Base-by-base conservation (phyloP, 2,797 vertebrate species). In the Sebastes glaucus region DNA sequence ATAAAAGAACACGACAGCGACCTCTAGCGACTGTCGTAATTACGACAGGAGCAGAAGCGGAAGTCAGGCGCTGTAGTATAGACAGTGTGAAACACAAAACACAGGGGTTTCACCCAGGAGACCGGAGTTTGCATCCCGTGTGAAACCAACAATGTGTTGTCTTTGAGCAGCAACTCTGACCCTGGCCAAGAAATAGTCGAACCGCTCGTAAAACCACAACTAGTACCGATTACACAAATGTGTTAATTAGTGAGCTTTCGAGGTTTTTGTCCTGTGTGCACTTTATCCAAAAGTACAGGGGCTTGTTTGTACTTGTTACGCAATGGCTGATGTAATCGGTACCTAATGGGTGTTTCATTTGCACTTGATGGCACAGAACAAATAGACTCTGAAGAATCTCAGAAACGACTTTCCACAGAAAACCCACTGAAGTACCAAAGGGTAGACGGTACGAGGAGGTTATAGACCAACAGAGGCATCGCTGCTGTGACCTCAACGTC, bases 341-440 rank as follows among this genome's bases (percentile, higher is more conserved):
- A 60, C 42, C n/a, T 61, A 74, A 81, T 68, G 53, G 42, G 42
- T 82, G 66, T 83, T 87, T 87, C 66, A 88, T 86, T 87, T 87
- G 63, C 75, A 82, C 68, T 81, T 85, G 49, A 87, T 82, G 76
- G 59, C 32, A 76, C 65, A 86, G 78, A 87, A 83, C 68, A 86
- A 88, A 88, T 42, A 70, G 78, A 78, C 69, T 42, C 46, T 71
- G 46, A 78, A 77, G 32, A 49, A 74, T 78, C 72, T 59, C 27
- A 59, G 64, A 56, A 56, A 63, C 23, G 16, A 32, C 53, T 55
- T 74, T 78, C 18, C 28, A 68, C 30, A 56, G 30, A 66, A 71
- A 84, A 68, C 23, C 25, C 27, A 59, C 53, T 42, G 23, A 81
- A 60, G 55, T 52, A 30, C 65, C 18, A 62, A 66, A 27, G 53